phyloP scores from a whole-genome alignment of 2,888 invertebrate genomes.

The Drosophila nigricruria region DNA sequence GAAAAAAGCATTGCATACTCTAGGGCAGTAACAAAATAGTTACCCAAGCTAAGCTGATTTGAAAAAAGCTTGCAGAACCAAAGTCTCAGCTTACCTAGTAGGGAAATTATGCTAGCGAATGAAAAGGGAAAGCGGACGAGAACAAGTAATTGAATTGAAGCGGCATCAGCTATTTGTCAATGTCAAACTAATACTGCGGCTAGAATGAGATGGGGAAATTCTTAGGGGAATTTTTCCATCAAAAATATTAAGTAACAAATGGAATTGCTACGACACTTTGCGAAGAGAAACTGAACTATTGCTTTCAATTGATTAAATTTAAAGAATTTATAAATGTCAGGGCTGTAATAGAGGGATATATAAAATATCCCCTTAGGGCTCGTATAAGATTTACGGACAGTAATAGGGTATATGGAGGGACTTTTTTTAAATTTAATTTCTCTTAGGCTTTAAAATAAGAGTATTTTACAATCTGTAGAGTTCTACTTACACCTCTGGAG shows the following conservation, averaged over 20 bases:
- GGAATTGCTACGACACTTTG: neutral
- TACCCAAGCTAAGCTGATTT: constrained; percentile 3
- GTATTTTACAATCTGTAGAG: neutral
- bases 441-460: neutral
- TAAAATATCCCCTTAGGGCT: neutral
- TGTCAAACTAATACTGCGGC: constrained; percentile 18
- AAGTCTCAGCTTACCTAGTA: constrained; percentile 13
- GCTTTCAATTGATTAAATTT: neutral
- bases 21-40: constrained; percentile 20
- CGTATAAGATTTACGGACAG: neutral
- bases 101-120: constrained; percentile 20
- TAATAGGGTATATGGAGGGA: neutral
- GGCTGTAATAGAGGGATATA: neutral
- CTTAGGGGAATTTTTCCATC: constrained; percentile 1
- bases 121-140: neutral
- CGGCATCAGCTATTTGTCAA: constrained; percentile 35
- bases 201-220: neutral
- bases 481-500: constrained; percentile 93
- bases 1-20: constrained; percentile 40
- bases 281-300: neutral
- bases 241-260: neutral
- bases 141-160: constrained; percentile 18
- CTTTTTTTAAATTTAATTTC: neutral
- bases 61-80: constrained; percentile 16
- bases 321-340: neutral